These are phyloP conservation scores for Australoheros scitulus DNA, from an alignment of 2,113 vertebrate genomes.

Conservation along the genomic window DNA sequence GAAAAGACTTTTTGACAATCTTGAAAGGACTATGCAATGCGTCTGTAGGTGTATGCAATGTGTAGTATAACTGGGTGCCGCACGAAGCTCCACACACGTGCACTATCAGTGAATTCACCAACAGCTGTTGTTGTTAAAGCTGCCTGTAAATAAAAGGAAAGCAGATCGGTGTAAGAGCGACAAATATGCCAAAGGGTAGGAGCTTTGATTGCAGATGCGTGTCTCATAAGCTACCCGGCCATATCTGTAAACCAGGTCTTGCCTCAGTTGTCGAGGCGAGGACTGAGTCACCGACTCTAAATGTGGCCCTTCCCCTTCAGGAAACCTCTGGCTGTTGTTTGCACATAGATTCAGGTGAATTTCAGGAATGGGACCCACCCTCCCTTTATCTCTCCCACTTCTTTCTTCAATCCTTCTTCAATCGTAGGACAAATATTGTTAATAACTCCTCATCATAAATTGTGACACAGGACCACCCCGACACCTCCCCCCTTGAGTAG, in stretches of 20 bases:
- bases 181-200: constrained; percentile 38
- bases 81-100: constrained; percentile 59
- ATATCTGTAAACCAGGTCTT: constrained; percentile 32
- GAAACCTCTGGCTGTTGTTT: constrained; percentile 64
- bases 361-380: constrained; percentile 74
- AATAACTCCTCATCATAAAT: constrained; percentile 58
- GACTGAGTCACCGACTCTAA: constrained; percentile 51
- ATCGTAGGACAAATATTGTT: constrained; percentile 64
- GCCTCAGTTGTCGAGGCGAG: not conserved
- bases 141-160: constrained; percentile 46
- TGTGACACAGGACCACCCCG: not conserved
- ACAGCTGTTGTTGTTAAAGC: constrained; percentile 35
- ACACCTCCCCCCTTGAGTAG: not conserved
- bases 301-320: constrained; percentile 48
- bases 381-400: constrained; percentile 47
- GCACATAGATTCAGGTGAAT: constrained; percentile 74
- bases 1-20: constrained; percentile 79
- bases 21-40: constrained; percentile 78
- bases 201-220: not conserved
- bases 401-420: constrained; percentile 35
- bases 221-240: constrained; percentile 24
- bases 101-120: constrained; percentile 40
- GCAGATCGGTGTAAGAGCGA: constrained; percentile 22
- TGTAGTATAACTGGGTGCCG: constrained; percentile 61
- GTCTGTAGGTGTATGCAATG: constrained; percentile 37